A percentile compares a stretch with the other conserved stretches of the same genome.
Conservation (phyloP, 2,888 invertebrate species). For the Ormia ochracea region DNA sequence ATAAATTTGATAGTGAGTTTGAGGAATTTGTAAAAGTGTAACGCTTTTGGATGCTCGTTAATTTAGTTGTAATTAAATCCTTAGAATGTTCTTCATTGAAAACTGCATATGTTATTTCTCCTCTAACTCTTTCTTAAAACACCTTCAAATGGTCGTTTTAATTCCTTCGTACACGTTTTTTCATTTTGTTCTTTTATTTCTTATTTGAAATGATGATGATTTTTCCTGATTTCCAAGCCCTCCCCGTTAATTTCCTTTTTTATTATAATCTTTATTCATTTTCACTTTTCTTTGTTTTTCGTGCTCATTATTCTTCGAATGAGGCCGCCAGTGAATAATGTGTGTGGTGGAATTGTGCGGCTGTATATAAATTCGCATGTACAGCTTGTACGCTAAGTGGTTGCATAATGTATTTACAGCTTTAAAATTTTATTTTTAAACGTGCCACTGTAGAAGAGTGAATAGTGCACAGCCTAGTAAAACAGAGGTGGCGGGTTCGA, state of each 20-base stretch:
- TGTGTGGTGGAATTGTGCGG: conserved; percentile 16
- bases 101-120: background rate
- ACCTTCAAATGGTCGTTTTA: conserved; percentile 35
- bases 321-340: conserved; percentile 45
- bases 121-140: conserved; percentile 8
- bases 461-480: no score
- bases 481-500: no score
- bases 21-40: no score
- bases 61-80: background rate
- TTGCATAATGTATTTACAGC: no score
- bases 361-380: no score
- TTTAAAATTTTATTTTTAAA: no score
- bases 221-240: background rate
- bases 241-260: background rate
- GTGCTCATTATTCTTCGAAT: conserved; percentile 53
- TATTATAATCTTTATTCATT: conserved; percentile 30
- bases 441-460: no score
- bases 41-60: no score
- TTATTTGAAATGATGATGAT: conserved; percentile 24
- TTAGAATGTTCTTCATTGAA: background rate
- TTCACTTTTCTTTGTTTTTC: conserved; percentile 37
- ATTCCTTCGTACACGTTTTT: conserved; percentile 48
- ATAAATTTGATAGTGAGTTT: no score
- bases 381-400: no score
- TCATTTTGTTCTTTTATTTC: conserved; percentile 44